Conservation (phyloP, 2,113 vertebrate species). For the Nycticorax nycticorax region DNA sequence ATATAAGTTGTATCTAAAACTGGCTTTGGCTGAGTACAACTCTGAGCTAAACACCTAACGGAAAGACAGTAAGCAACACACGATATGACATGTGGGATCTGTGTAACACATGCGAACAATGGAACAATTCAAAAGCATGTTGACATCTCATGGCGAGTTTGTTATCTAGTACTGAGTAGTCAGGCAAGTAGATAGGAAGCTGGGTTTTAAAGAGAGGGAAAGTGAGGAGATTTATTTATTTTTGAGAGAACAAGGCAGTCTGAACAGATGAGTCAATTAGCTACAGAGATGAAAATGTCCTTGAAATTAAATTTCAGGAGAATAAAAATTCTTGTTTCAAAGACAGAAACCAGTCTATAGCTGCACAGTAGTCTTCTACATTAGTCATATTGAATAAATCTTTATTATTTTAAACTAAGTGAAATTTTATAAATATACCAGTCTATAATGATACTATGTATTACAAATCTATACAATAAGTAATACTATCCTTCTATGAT, state of each 20-base stretch:
- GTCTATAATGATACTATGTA: accelerated
- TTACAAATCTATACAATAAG: not conserved
- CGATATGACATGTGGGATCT: accelerated
- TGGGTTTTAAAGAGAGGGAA: not conserved
- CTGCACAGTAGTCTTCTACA: not conserved
- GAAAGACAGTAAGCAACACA: not conserved
- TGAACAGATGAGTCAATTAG: not conserved
- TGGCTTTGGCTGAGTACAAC: not conserved
- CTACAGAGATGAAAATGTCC: not conserved
- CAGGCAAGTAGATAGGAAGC: not conserved
- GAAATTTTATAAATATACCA: not conserved
- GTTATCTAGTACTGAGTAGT: not conserved
- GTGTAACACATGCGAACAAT: not conserved
- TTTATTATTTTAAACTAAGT: not conserved
- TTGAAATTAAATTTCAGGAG: not conserved
- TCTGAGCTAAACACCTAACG: not conserved
- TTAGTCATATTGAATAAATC: not conserved
- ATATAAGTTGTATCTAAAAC: not conserved
- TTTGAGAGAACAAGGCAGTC: not conserved
- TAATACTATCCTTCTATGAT: not conserved
- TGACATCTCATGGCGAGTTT: not conserved
- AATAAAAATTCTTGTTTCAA: not conserved
- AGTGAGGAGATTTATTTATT: not conserved
- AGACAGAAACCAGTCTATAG: not conserved
- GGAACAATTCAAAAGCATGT: not conserved